These are phyloP conservation scores for Eumaeus atala DNA, from an alignment of 1,140 invertebrate genomes.

Conservation along the genomic window DNA sequence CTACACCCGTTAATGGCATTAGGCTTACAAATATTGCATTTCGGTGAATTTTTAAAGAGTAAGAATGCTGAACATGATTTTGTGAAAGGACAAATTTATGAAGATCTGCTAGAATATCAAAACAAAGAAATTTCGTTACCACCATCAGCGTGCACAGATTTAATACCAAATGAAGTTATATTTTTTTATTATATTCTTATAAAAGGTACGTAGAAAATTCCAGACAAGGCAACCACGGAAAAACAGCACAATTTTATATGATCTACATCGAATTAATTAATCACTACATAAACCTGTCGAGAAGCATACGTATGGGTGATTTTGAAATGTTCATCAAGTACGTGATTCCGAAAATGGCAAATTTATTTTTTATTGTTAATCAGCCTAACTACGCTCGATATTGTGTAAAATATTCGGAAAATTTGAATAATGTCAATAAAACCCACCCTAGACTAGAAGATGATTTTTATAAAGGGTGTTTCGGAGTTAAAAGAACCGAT, in stretches of 20 bases:
- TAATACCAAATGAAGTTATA: conserved; percentile 17
- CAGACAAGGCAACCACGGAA: conserved; percentile 21
- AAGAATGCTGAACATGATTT: conserved; percentile 11
- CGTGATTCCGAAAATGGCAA: conserved; percentile 32
- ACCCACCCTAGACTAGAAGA: conserved; percentile 23
- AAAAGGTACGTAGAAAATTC: conserved; percentile 13
- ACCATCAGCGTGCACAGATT: conserved; percentile 8
- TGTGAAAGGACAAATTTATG: conserved; percentile 14
- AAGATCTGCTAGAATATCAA: conserved; percentile 13
- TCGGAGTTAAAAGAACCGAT: conserved; percentile 30
- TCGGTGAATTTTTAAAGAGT: conserved; percentile 11
- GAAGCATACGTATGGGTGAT: conserved; percentile 32
- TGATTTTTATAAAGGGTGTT: conserved; percentile 17
- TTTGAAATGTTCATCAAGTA: conserved; percentile 31
- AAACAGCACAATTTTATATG: conserved; percentile 30
- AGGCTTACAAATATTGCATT: conserved; percentile 10
- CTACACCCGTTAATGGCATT: conserved; percentile 10
- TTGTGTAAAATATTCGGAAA: conserved; percentile 28
- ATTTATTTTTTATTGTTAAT: conserved; percentile 43
- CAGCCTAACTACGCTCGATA: conserved; percentile 36
- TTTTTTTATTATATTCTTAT: conserved; percentile 13
- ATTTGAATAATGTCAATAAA: conserved; percentile 30
- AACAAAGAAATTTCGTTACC: conserved; percentile 6
- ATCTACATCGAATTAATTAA: conserved; percentile 25
- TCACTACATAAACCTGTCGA: conserved; percentile 29